Evolutionary conservation across 2,797 vertebrate genomes (phyloP), one percentile per base, ranked within the genome.

Genomic region (Lemur catta): DNA sequence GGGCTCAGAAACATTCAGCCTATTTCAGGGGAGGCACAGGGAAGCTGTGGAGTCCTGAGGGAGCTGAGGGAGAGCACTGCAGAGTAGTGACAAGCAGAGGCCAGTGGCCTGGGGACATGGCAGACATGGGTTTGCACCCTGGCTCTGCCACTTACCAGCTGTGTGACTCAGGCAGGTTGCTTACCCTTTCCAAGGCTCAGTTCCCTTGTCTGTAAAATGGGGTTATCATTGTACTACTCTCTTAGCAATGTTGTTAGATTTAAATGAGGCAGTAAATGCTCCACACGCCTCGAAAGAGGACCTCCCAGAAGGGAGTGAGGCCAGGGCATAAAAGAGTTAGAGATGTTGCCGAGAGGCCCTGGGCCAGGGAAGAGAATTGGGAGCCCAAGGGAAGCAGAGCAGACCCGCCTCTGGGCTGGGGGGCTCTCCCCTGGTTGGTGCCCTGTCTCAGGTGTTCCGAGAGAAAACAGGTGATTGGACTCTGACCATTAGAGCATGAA

Each of bases 191-290:
- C 15, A 59, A 79, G 50, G 79, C 94, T 91, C 80, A 46, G 71
- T 84, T 78, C 52, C 74, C 85, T 95, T 65, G 48, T 59, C 50
- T 93, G 41, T 81, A 91, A 93, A 80, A 89, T 76, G 74, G 43
- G 61, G 7, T 33, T 52, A 48, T 26, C 55, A n/a, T 48, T 15
- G 2, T 55, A 33, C 24, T 52, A 72, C 33, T 35, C 74, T 86
- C 69, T 86, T 52, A 80, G 43, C 20, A 7, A 18, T 35, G 13
- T 14, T n/a, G 48, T 61, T 75, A 50, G 69, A 74, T 84, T 85
- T 93, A 72, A 92, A 80, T 81, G 72, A 93, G 43, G 48, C 72
- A 17, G 7, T 84, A 82, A 33, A 52, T 48, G 22, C 59, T 46
- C 63, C 30, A 84, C 8, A 80, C 1, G 2, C 13, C 59, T 92